These are phyloP conservation scores for Bos indicus DNA, from an alignment of 2,113 vertebrate genomes.

Conservation along the genomic window DNA sequence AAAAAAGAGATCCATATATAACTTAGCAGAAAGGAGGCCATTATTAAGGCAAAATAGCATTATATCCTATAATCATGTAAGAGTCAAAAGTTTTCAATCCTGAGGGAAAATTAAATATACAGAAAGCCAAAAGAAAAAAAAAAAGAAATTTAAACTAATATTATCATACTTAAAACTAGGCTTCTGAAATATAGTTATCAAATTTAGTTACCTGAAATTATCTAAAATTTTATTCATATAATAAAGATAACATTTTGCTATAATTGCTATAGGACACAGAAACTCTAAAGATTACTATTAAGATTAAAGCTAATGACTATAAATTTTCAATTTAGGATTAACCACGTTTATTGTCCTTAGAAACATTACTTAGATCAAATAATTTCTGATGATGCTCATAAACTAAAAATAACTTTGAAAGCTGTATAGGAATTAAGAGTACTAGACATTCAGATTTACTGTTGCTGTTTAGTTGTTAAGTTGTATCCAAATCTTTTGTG, in stretches of 20 bases:
- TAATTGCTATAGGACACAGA: neutral
- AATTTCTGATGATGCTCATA: neutral
- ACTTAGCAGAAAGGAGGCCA: neutral
- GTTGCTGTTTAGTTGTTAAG: neutral
- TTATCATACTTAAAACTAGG: neutral
- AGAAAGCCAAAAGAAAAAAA: slow-evolving; percentile 18
- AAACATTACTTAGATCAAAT: neutral
- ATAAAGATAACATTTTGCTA: neutral
- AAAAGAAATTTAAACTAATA: neutral
- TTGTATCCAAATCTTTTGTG: neutral
- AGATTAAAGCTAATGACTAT: neutral
- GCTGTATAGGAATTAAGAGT: neutral
- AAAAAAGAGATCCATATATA: neutral
- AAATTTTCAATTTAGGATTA: neutral
- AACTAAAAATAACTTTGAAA: slow-evolving; percentile 15
- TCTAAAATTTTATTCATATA: neutral
- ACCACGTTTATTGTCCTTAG: neutral
- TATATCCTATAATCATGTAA: neutral
- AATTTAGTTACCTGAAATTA: neutral
- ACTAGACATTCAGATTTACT: neutral
- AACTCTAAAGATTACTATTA: neutral
- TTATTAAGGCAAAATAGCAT: neutral
- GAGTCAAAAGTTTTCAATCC: neutral
- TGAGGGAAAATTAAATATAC: neutral
- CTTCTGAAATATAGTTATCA: neutral